Evolutionary conservation across 2,113 vertebrate species (phyloP).

Genomic region (Tragelaphus buxtoni): DNA sequence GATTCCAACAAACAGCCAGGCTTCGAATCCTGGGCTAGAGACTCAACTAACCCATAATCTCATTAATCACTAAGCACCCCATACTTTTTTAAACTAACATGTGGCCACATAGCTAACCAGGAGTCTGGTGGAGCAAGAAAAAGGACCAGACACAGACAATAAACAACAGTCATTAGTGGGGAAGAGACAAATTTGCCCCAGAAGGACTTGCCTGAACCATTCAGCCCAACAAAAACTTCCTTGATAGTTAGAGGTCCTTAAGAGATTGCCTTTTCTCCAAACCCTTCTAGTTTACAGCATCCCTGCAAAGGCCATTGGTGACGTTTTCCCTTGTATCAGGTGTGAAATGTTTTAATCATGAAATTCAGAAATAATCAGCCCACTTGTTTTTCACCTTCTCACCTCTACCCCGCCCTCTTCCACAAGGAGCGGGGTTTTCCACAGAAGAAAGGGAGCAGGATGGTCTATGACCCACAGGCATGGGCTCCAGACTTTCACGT

Average conservation of each 20-base stretch:
- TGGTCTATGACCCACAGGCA: not conserved
- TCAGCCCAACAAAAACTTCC: not conserved
- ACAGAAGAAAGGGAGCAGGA: not conserved
- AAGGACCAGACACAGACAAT: not conserved
- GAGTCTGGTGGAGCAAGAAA: not conserved
- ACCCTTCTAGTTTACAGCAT: not conserved
- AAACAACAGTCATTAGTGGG: not conserved
- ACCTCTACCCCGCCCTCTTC: not conserved
- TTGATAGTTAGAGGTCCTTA: not conserved
- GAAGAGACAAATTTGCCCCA: not conserved
- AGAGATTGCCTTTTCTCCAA: not conserved
- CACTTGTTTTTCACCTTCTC: not conserved
- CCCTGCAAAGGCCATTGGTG: not conserved
- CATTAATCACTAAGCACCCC: not conserved
- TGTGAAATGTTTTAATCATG: not conserved
- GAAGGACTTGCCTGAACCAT: not conserved
- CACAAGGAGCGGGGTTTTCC: not conserved
- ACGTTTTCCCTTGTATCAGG: not conserved
- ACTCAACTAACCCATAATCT: not conserved
- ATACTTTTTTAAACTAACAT: not conserved
- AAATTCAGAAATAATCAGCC: not conserved
- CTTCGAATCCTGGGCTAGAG: not conserved
- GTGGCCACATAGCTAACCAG: not conserved
- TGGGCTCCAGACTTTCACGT: not conserved
- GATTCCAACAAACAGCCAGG: not conserved